Percentiles rank a stretch among this genome's conserved stretches.
phyloP scores from a whole-genome alignment of 92 coral and sea anemone genomes.

The Parazoanthus atlanticus region DNA sequence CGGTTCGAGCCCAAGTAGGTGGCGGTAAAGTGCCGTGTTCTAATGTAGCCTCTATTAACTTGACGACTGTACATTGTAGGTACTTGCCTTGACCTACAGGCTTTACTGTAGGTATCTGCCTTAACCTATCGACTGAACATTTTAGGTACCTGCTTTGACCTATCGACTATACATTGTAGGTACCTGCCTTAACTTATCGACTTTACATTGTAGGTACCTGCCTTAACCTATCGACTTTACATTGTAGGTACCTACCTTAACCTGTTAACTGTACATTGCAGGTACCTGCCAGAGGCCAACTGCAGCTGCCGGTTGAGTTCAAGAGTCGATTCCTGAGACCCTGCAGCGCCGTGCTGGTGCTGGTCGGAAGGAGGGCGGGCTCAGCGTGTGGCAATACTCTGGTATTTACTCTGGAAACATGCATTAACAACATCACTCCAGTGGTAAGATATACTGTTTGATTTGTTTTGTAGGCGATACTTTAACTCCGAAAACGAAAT shows the following conservation, averaged over 20 bases:
- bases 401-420: constrained; percentile 91
- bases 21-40: too few species aligned
- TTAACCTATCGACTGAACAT: not conserved
- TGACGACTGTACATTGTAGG: constrained; percentile 49
- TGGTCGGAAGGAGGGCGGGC: constrained; percentile 95
- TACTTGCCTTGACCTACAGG: too few species aligned
- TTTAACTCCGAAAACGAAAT: not conserved
- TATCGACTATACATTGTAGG: constrained; percentile 49
- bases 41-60: too few species aligned
- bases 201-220: constrained; percentile 67
- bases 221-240: constrained; percentile 20
- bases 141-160: constrained; percentile 70
- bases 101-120: too few species aligned
- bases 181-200: constrained; percentile 51
- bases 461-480: too few species aligned
- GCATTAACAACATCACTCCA: constrained; percentile 92
- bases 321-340: constrained; percentile 97
- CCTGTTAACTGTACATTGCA: constrained; percentile 18
- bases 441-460: constrained; percentile 64
- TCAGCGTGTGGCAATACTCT: constrained; percentile 93
- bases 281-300: constrained; percentile 92
- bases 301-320: constrained; percentile 96
- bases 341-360: constrained; percentile 85
- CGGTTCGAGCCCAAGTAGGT: too few species aligned
- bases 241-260: constrained; percentile 46